Evolutionary conservation across 1,140 invertebrate species (phyloP), one percentile per base, ranked within the genome.

Genomic region (Anadara kagoshimensis): DNA sequence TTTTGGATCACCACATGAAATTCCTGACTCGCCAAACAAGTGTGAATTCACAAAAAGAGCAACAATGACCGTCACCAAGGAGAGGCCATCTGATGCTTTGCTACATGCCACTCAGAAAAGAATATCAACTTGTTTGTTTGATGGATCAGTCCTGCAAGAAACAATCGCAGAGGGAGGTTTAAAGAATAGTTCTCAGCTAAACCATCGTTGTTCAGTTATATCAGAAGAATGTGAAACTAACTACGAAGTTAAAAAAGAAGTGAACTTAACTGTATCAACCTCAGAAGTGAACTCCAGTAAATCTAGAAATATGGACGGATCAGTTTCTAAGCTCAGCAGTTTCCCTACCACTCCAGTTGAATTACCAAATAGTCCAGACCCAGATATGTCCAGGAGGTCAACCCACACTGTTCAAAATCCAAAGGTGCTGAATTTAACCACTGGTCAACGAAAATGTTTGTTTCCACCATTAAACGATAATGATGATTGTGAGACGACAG

Each of bases 41-140:
- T 49, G 47, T 20, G 58, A 67, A 11, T 66, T 69, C 1, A 63
- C 73, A 5, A 75, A 75, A n/a, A 47, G 81, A 58, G 58, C 69
- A 4, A 82, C 84, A 14, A 43, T 83, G 41, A 84, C 84, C 3
- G 80, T 84, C 8, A 84, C 81, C 16, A 86, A 86, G 57, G 72
- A 78, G n/a, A 63, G 74, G 20, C 79, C 83, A 10, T 84, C 84
- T 16, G 78, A 86, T 65, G 83, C 81, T 20, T 72, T 86, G 0
- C 26, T 82, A 4, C 57, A 80, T 11, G 70, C 70, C 16, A 66
- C 66, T 24, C 22, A 69, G 20, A 58, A 24, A 54, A 11, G 20
- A 5, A 16, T 59, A 41, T 58, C 62, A 12, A 59, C 70, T 24
- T 65, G 63, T 43, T 26, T 73, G 22, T 66, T 65, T 59, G 47